Conservation (phyloP, 2,113 vertebrate species). For the Tringa solitaria region DNA sequence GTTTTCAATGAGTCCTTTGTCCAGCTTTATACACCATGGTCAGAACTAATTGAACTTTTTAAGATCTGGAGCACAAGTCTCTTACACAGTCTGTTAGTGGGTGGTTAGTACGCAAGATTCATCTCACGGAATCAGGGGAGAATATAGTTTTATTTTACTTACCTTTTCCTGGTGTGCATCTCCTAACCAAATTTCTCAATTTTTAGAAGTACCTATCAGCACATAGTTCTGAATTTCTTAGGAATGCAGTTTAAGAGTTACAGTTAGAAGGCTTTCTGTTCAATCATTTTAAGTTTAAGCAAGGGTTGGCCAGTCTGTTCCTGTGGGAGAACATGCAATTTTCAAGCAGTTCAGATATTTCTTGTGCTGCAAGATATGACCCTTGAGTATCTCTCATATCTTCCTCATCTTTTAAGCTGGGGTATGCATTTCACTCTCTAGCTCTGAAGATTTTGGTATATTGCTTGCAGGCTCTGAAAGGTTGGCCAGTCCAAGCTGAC, state of each 20-base stretch:
- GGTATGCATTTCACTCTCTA: background rate
- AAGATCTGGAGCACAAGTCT: background rate
- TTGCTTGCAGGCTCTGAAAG: background rate
- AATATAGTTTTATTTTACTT: background rate
- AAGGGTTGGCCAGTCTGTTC: background rate
- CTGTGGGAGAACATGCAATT: background rate
- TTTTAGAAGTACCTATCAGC: background rate
- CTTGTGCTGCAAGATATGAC: background rate
- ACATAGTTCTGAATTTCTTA: background rate
- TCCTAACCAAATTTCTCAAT: background rate
- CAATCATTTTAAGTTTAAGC: background rate
- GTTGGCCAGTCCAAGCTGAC: background rate
- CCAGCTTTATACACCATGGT: background rate
- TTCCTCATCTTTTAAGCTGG: background rate
- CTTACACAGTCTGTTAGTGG: background rate
- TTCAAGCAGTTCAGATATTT: background rate
- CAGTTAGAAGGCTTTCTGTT: background rate
- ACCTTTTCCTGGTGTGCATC: background rate
- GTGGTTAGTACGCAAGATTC: rapidly evolving
- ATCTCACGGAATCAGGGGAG: background rate
- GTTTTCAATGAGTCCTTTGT: background rate
- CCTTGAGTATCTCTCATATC: background rate
- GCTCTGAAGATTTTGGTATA: background rate
- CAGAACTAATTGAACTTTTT: background rate
- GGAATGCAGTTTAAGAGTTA: background rate